Conservation (phyloP, 2,113 vertebrate genomes). For the Phyllostomus hastatus region DNA sequence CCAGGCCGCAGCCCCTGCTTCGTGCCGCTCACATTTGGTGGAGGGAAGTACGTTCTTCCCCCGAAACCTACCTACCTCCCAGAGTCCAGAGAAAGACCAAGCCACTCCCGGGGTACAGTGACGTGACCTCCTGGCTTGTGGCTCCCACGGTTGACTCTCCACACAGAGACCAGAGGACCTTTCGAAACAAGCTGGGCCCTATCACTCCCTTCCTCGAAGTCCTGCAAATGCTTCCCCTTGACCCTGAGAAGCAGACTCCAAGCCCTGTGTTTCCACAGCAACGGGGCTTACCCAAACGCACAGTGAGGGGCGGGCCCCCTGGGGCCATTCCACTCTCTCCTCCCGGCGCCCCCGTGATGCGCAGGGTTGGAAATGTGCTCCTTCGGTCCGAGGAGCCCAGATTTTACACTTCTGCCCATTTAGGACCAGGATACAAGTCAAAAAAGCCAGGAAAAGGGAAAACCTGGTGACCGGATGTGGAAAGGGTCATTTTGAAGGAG, state of each 20-base stretch:
- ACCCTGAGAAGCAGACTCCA: background rate
- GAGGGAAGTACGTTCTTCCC: background rate
- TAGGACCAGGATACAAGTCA: background rate
- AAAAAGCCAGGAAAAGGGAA: background rate
- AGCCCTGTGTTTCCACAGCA: background rate
- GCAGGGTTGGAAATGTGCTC: background rate
- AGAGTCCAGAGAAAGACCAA: background rate
- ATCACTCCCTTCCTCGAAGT: background rate
- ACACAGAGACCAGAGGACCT: background rate
- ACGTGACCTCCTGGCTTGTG: background rate
- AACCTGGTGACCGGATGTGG: background rate
- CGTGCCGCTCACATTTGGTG: fast-evolving
- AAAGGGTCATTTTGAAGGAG: background rate
- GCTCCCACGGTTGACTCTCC: background rate
- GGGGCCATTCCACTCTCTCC: background rate
- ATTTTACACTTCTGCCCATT: background rate
- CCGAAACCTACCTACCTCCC: background rate
- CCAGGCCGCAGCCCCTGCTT: background rate
- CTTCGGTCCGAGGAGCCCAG: background rate
- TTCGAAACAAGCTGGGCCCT: background rate
- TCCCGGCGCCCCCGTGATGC: background rate
- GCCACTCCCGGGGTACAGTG: background rate
- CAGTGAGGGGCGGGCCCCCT: too few relatives aligned
- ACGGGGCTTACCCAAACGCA: background rate
- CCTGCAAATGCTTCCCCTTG: background rate